Evolutionary conservation across 2,888 invertebrate species (phyloP), one percentile per base, ranked within the genome.

Genomic region (Lysandra coridon): DNA sequence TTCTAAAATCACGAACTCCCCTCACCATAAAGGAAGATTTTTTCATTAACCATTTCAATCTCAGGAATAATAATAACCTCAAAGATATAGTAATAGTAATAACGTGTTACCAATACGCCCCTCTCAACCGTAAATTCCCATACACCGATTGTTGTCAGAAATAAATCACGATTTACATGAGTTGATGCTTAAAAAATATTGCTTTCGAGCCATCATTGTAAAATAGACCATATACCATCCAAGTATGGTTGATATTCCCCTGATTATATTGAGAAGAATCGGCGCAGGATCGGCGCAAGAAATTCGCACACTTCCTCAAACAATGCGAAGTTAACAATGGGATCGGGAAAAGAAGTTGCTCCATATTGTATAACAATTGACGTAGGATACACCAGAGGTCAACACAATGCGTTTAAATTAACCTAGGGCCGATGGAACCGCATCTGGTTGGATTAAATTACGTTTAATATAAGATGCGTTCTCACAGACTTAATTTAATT

Each of bases 111-210:
- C 80, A 80, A 82, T 81, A 81, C 89, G 90, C 91, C 92, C 92
- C 89, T 92, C 84, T 85, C 85, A 85, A 88, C 86, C 86, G 84
- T 91, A 93, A 94, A 92, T 92, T 94, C 93, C 92, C 94, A 93
- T 92, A 92, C 89, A 86, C 85, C 87, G 86, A 91, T 92, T 91
- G 92, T 91, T 92, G 92, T 92, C 90, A 88, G 88, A 90, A 92
- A 93, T 94, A 93, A 93, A 93, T 93, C 92, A 94, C 86, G 85
- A 89, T 89, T 88, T 89, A 89, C 89, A 90, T 89, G 85, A 85
- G 85, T 80, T 80, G 7, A 44, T 33, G 10, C n/a, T 30, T 62
- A 73, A 60, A 79, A 78, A 81, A 76, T 64, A 74, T 79, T 80
- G 6, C 80, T 82, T 62, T 62, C 40, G n/a, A 37, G 64, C 74